These are phyloP conservation scores for Pseudorhiza aurosa DNA, from an alignment of 30 jellyfish, hydroid and myxozoan species.

Conservation along the genomic window DNA sequence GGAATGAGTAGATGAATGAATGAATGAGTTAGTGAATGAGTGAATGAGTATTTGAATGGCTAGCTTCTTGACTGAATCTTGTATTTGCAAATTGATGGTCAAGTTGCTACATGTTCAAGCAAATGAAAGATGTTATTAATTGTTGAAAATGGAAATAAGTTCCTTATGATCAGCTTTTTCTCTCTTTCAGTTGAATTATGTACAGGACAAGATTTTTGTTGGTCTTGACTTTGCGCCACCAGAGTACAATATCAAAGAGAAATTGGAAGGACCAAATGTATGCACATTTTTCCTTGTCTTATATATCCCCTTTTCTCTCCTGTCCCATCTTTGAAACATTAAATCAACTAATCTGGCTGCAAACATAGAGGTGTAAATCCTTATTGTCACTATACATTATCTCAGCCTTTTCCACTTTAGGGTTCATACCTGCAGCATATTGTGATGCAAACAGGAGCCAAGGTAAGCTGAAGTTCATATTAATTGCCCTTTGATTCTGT, in stretches of 20 bases:
- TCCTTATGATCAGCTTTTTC: too few relatives aligned
- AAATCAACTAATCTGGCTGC: too few relatives aligned
- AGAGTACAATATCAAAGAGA: slow-evolving; percentile 59
- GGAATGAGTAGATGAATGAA: too few relatives aligned
- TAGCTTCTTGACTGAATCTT: neutral
- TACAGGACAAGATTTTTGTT: slow-evolving; percentile 88
- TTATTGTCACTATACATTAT: neutral
- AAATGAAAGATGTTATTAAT: too few relatives aligned
- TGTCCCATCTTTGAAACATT: neutral
- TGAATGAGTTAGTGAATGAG: too few relatives aligned
- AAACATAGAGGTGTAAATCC: too few relatives aligned
- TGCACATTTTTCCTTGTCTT: slow-evolving; percentile 27
- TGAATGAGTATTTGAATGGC: neutral
- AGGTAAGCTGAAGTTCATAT: slow-evolving; percentile 28
- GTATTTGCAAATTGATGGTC: too few relatives aligned
- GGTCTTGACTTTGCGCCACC: slow-evolving; percentile 77
- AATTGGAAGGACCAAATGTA: slow-evolving; percentile 81
- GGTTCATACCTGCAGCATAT: slow-evolving; percentile 78
- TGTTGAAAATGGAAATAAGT: too few relatives aligned
- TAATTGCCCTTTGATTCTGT: neutral
- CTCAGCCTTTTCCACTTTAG: slow-evolving; percentile 22
- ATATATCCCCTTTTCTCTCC: neutral
- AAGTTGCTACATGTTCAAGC: too few relatives aligned
- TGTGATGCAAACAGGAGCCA: slow-evolving; percentile 78
- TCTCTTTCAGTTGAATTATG: slow-evolving; percentile 45